Conservation (phyloP, 2,113 vertebrate species). For the Microcebus tavaratra region DNA sequence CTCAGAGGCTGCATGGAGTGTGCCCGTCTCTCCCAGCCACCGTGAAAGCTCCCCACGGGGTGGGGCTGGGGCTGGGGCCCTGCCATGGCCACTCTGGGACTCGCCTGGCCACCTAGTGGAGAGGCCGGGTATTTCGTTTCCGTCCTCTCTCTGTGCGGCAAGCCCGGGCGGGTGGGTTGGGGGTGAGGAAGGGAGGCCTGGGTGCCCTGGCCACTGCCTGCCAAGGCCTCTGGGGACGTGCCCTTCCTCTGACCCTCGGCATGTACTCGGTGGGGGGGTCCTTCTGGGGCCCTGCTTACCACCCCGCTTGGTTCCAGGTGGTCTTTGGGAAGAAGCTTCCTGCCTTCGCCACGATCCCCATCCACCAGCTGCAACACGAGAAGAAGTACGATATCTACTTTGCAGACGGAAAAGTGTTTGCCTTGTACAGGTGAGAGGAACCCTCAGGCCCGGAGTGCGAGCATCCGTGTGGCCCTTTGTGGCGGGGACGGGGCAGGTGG, state of each 20-base stretch:
- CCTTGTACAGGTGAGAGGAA: constrained; percentile 90
- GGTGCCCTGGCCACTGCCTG: background rate
- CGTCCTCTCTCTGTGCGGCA: background rate
- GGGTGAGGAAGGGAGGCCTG: background rate
- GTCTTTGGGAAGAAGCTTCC: constrained; percentile 92
- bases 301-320: constrained; percentile 85
- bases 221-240: background rate
- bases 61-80: no score
- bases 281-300: background rate
- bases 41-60: background rate
- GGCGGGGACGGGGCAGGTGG: background rate
- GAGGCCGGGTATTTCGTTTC: fast-evolving
- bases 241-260: background rate
- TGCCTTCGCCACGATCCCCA: constrained; percentile 88
- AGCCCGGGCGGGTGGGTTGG: fast-evolving
- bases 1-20: background rate
- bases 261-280: background rate
- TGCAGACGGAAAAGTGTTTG: constrained; percentile 88
- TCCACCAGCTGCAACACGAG: constrained; percentile 91
- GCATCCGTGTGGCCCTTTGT: background rate
- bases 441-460: fast-evolving
- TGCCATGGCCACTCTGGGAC: background rate
- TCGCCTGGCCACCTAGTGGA: background rate
- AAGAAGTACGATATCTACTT: constrained; percentile 95
- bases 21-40: background rate